A percentile compares a stretch with the other conserved stretches of the same genome.
Evolutionary conservation across 2,797 vertebrate genomes (phyloP).

Genomic region (Cirrhinus molitorella): DNA sequence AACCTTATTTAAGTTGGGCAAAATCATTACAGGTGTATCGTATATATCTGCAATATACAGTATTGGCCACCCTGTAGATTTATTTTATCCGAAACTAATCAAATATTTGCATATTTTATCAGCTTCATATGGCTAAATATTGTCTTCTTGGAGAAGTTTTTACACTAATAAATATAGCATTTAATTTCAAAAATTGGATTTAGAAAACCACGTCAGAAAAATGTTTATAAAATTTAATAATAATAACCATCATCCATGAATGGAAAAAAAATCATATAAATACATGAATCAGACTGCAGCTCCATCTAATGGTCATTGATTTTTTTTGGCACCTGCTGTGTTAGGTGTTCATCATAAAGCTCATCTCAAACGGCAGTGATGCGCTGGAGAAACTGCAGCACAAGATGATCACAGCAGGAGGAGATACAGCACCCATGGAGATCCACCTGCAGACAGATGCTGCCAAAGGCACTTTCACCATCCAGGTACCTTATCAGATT

Average conservation of each 20-base stretch:
- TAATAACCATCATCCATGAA: too few relatives aligned
- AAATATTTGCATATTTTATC: background rate
- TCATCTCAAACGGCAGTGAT: conserved; percentile 95
- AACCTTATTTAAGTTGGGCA: accelerated
- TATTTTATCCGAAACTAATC: background rate
- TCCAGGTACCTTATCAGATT: conserved; percentile 92
- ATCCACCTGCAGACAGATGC: conserved; percentile 91
- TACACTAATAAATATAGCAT: too few relatives aligned
- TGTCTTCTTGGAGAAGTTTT: background rate
- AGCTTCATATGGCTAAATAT: background rate
- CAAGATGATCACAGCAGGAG: conserved; percentile 82
- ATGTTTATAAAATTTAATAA: too few relatives aligned
- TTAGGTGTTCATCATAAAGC: conserved; percentile 95
- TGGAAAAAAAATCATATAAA: too few relatives aligned
- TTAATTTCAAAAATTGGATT: too few relatives aligned
- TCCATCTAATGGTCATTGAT: background rate
- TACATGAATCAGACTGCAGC: too few relatives aligned
- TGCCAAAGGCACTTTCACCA: conserved; percentile 87
- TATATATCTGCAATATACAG: background rate
- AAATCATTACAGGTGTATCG: background rate
- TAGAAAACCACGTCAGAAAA: too few relatives aligned
- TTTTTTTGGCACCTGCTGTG: background rate
- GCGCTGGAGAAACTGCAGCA: conserved; percentile 94
- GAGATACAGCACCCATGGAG: conserved; percentile 87
- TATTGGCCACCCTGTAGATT: background rate